phyloP scores from a whole-genome alignment of 2,888 invertebrate species.

The Microplitis deprimator region DNA sequence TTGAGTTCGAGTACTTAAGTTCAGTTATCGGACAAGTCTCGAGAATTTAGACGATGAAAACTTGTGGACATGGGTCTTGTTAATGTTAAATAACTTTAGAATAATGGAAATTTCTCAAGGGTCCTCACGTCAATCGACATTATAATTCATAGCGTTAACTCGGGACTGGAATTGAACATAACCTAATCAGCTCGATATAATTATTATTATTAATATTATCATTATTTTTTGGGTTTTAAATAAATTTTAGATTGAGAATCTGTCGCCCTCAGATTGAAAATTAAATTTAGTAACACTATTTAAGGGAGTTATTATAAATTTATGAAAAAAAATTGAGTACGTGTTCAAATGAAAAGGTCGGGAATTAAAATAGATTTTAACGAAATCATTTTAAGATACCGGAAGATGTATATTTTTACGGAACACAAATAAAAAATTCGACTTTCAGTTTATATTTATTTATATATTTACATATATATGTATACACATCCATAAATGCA shows the following conservation, averaged over 20 bases:
- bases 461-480: background rate
- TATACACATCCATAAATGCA: background rate
- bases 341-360: background rate
- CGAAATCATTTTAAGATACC: background rate
- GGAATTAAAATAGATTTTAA: background rate
- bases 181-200: constrained; percentile 24
- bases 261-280: no score
- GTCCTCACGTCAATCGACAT: constrained; percentile 15
- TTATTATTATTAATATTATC: background rate
- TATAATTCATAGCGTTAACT: constrained; percentile 33
- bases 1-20: background rate
- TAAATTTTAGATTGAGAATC: no score
- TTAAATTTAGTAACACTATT: no score
- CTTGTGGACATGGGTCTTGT: constrained; percentile 13
- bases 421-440: background rate
- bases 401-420: background rate
- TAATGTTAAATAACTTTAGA: constrained; percentile 2
- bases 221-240: background rate
- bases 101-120: background rate
- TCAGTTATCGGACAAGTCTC: background rate
- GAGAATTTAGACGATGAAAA: background rate
- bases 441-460: background rate
- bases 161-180: constrained; percentile 35
- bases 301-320: no score
- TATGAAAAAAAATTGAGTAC: no score